These are phyloP conservation scores for Isaurus tuberculatus DNA, from an alignment of 92 coral and sea anemone genomes.

Conservation along the genomic window DNA sequence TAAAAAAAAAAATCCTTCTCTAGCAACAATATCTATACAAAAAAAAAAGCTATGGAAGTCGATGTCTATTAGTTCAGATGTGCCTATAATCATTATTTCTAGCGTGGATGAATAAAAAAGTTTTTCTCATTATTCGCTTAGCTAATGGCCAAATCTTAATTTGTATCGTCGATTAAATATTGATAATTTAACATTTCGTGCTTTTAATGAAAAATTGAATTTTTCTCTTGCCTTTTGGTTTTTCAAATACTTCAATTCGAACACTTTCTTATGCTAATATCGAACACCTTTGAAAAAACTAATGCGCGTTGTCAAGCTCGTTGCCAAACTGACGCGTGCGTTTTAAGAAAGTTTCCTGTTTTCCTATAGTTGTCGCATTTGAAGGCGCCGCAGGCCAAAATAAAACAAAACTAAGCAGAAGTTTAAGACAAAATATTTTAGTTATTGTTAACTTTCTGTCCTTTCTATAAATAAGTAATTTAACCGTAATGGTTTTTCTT, in stretches of 20 bases:
- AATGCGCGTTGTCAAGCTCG: neutral
- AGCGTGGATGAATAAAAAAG: conserved; percentile 35
- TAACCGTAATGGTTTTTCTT: neutral
- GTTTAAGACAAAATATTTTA: neutral
- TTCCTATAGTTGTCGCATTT: neutral
- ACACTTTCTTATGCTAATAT: neutral
- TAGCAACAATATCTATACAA: conserved; percentile 33
- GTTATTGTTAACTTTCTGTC: neutral
- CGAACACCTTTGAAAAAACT: neutral
- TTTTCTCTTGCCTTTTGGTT: neutral
- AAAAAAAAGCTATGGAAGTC: conserved; percentile 15
- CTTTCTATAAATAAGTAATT: neutral
- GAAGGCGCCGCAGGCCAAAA: neutral
- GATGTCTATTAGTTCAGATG: conserved; percentile 11
- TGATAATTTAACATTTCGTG: neutral
- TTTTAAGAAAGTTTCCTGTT: neutral
- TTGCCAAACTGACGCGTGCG: neutral
- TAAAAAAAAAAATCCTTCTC: conserved; percentile 1
- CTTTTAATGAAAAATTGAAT: neutral
- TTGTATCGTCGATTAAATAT: neutral
- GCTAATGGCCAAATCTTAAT: neutral
- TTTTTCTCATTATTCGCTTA: neutral
- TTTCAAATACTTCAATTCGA: neutral
- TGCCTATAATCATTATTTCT: conserved; percentile 28
- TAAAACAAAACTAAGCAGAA: neutral